phyloP scores from a whole-genome alignment of 2,113 vertebrate genomes.

The Orycteropus afer region DNA sequence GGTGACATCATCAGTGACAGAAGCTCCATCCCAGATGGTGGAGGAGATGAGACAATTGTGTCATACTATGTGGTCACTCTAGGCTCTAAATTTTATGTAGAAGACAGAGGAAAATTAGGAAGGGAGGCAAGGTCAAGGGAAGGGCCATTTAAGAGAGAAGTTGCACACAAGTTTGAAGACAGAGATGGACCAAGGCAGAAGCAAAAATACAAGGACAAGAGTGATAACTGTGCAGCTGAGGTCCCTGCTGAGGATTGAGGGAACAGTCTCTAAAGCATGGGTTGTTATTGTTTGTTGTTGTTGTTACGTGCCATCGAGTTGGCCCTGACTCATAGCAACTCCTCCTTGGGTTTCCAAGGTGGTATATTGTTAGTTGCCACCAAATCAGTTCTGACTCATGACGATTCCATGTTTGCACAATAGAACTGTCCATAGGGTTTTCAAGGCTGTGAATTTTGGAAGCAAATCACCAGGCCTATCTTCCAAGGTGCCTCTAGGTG shows the following conservation, averaged over 20 bases:
- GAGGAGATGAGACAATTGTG: background rate
- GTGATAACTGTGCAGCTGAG: rapidly evolving
- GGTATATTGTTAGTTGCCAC: background rate
- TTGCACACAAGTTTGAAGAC: background rate
- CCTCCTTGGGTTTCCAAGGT: too few species aligned
- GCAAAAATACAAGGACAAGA: background rate
- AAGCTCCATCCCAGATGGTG: background rate
- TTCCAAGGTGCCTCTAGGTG: background rate
- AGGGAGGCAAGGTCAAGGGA: background rate
- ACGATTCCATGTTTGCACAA: background rate
- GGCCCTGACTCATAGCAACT: too few species aligned
- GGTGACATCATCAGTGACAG: background rate
- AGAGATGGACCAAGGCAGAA: background rate
- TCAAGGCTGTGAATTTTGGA: background rate
- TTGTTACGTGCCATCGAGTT: too few species aligned
- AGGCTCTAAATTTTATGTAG: background rate
- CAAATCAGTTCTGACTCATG: background rate
- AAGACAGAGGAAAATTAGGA: background rate
- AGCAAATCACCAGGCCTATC: background rate
- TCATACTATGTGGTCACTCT: background rate
- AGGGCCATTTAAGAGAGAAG: background rate
- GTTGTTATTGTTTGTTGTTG: background rate
- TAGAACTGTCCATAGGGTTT: background rate
- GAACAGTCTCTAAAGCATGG: background rate
- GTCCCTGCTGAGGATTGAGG: background rate